Evolutionary conservation across 2,888 invertebrate species (phyloP).

Genomic region (Thecocarcelia acutangulata): DNA sequence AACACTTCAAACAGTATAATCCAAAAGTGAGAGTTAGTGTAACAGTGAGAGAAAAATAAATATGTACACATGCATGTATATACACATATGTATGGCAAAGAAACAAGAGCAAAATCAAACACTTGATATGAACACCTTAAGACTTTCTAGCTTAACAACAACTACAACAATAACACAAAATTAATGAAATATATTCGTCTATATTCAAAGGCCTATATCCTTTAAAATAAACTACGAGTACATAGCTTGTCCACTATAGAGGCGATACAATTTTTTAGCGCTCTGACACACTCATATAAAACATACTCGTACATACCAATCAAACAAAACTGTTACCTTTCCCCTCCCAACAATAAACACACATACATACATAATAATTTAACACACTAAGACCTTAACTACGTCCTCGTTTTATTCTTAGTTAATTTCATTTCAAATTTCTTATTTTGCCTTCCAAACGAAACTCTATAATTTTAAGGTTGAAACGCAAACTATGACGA

Average conservation of each 20-base stretch:
- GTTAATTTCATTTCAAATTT: constrained; percentile 4
- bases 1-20: constrained; percentile 27
- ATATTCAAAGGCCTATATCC: constrained; percentile 27
- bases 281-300: constrained; percentile 1
- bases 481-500: constrained; percentile 68
- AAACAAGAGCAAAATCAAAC: constrained; percentile 57
- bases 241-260: constrained; percentile 57
- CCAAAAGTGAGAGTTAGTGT: constrained; percentile 47
- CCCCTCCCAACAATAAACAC: constrained; percentile 21
- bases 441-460: constrained; percentile 43
- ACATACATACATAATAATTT: constrained; percentile 39
- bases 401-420: constrained; percentile 66
- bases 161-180: constrained; percentile 24
- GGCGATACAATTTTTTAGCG: constrained; percentile 16
- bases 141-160: constrained; percentile 51
- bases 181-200: constrained; percentile 11
- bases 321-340: constrained; percentile 23
- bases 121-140: constrained; percentile 64
- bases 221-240: constrained; percentile 7
- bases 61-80: neutral
- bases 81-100: constrained; percentile 3
- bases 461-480: constrained; percentile 60
- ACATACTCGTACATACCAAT: neutral
- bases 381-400: constrained; percentile 61
- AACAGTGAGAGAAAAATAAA: constrained; percentile 47